Conservation (phyloP, 2,888 invertebrate genomes). For the Eueremaeus valkanovi region DNA sequence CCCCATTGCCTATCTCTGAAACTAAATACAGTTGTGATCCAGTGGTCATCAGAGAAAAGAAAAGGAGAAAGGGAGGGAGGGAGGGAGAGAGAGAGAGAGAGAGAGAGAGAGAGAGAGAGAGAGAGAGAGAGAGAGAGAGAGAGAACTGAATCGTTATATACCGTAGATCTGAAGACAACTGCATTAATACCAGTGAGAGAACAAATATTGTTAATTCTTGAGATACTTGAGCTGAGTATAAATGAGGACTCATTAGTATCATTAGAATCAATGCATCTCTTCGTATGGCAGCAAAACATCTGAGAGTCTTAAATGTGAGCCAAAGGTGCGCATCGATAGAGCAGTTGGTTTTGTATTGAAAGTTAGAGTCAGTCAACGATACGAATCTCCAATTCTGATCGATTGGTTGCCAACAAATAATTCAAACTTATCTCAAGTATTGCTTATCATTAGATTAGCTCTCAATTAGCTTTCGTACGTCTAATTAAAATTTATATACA, state of each 20-base stretch:
- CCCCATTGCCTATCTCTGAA: too few relatives aligned
- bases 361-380: too few relatives aligned
- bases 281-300: background rate
- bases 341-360: background rate
- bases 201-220: slow-evolving; percentile 16
- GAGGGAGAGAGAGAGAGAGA: too few relatives aligned
- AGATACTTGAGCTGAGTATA: background rate
- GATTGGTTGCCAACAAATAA: background rate
- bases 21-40: too few relatives aligned
- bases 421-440: background rate
- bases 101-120: too few relatives aligned
- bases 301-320: background rate
- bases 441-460: background rate
- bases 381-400: background rate
- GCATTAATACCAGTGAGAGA: background rate
- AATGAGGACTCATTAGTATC: slow-evolving; percentile 3
- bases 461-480: background rate
- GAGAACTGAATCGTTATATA: too few relatives aligned
- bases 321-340: background rate
- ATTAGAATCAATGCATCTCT: background rate
- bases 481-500: too few relatives aligned
- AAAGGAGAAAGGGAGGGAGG: too few relatives aligned
- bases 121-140: too few relatives aligned
- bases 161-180: too few relatives aligned
- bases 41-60: too few relatives aligned